phyloP scores from a whole-genome alignment of 2,797 vertebrate genomes.

The Poeciliopsis presidionis region DNA sequence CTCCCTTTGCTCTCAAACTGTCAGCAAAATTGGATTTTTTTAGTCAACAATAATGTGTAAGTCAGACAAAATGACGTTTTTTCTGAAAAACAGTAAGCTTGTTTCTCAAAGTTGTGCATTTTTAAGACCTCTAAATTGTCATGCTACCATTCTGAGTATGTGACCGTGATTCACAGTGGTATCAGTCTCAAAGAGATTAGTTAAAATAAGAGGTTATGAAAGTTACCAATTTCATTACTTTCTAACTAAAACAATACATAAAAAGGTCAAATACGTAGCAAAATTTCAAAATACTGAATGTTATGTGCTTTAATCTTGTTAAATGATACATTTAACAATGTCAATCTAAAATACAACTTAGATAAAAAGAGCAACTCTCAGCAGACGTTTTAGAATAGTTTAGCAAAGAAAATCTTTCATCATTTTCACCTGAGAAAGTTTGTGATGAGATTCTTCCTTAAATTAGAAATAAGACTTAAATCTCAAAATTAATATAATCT shows the following conservation, averaged over 20 bases:
- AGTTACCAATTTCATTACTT: neutral
- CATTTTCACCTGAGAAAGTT: neutral
- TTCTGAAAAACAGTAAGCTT: neutral
- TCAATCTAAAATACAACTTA: neutral
- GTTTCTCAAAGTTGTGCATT: neutral
- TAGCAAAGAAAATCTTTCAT: neutral
- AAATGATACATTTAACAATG: neutral
- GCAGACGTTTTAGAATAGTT: neutral
- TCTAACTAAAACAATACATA: neutral
- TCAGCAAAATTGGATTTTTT: neutral
- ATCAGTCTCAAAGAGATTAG: neutral
- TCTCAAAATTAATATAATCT: neutral
- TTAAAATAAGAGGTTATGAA: neutral
- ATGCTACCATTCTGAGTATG: neutral
- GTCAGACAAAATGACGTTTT: neutral
- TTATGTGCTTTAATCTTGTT: neutral
- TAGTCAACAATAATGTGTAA: neutral
- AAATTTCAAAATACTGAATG: neutral
- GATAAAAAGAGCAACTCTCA: neutral
- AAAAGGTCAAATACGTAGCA: neutral
- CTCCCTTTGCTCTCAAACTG: neutral
- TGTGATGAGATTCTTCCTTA: neutral
- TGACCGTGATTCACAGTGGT: neutral
- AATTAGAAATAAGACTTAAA: neutral
- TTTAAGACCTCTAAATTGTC: neutral